Base-by-base conservation (phyloP, 2,113 vertebrate species). In the Dendrocopos noguchii region DNA sequence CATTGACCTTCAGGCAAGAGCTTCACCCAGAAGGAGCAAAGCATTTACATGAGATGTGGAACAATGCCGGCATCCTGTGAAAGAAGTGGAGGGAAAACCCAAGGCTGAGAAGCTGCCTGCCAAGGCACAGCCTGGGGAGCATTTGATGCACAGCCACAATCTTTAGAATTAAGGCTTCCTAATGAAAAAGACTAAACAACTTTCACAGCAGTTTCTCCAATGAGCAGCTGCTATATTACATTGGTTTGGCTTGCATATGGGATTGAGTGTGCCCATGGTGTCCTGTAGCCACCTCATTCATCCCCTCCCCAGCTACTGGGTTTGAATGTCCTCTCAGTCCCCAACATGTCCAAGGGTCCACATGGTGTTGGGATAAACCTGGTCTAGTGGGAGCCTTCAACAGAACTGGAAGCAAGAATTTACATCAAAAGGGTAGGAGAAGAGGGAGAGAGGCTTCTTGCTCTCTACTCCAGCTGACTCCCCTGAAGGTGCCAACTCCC, bases 301-400 rank as follows among this genome's bases (percentile, higher is more conserved):
- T 13, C 11, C 18, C 34, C 19, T 82, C 6, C 39, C 19, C 28
- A 57, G 31, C 50, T 55, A 36, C 33, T 21, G 10, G 4, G 29
- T 8, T 12, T 25, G 57, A 52, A 57, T 2, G 1, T 36, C 25
- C 25, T 65, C 42, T 31, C 5, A 2, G 3, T 36, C 20, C 16
- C 2, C 46, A 31, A 18, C 1, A 2, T 15, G 39, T 27, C 56
- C 68, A 12, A 3, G 2, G 11, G 18, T 84, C 22, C 57, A 15
- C 1, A 0, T 3, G 22, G 28, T 9, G 15, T 1, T 60, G 53
- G 18, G n/a, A 39, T 47, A 39, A 0, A 1, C 31, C 28, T 6
- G 17, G 33, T 74, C 17, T 29, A 0, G 3, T 13, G 20, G 39
- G 53, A 67, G 7, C 42, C 34, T 65, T 47, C 42, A 29, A 46